A percentile compares a stretch with the other conserved stretches of the same genome.
Evolutionary conservation across 2,888 invertebrate genomes (phyloP).

Genomic region (Hedya salicella): DNA sequence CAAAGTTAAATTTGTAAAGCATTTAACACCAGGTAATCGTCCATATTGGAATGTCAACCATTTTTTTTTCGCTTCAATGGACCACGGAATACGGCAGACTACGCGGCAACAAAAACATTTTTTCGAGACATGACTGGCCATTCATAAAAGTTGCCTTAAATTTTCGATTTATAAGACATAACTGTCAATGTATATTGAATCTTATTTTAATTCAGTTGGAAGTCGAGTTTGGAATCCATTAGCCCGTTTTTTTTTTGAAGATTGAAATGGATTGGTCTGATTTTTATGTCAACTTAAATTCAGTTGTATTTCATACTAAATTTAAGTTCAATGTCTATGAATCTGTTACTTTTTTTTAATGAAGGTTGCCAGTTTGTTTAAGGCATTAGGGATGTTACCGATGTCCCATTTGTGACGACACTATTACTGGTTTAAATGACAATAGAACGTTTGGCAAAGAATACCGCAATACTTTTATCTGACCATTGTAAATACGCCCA

Average conservation of each 20-base stretch:
- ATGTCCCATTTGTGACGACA: slow-evolving; percentile 45
- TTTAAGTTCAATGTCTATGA: neutral
- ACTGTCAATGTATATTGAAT: slow-evolving; percentile 15
- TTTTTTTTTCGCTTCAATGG: slow-evolving; percentile 73
- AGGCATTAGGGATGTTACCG: slow-evolving; percentile 42
- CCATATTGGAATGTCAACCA: slow-evolving; percentile 60
- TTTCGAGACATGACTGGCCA: slow-evolving; percentile 68
- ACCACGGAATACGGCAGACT: slow-evolving; percentile 79
- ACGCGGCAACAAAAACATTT: slow-evolving; percentile 74
- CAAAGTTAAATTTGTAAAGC: slow-evolving; percentile 58
- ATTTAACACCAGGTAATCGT: slow-evolving; percentile 46
- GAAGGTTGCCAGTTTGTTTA: slow-evolving; percentile 45
- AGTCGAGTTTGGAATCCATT: slow-evolving; percentile 42
- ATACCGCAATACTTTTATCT: slow-evolving; percentile 27
- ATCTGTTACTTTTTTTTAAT: slow-evolving; percentile 13
- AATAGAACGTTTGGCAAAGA: slow-evolving; percentile 35
- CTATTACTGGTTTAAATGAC: slow-evolving; percentile 43
- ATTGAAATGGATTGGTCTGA: neutral
- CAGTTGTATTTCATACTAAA: neutral
- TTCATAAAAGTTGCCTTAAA: slow-evolving; percentile 63
- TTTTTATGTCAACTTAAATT: slow-evolving; percentile 7
- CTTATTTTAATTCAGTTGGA: slow-evolving; percentile 48
- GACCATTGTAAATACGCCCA: slow-evolving; percentile 18
- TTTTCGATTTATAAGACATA: slow-evolving; percentile 29
- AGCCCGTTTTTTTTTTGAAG: neutral